phyloP scores from a whole-genome alignment of 2,888 invertebrate species.

The Bruchidius siliquastri region DNA sequence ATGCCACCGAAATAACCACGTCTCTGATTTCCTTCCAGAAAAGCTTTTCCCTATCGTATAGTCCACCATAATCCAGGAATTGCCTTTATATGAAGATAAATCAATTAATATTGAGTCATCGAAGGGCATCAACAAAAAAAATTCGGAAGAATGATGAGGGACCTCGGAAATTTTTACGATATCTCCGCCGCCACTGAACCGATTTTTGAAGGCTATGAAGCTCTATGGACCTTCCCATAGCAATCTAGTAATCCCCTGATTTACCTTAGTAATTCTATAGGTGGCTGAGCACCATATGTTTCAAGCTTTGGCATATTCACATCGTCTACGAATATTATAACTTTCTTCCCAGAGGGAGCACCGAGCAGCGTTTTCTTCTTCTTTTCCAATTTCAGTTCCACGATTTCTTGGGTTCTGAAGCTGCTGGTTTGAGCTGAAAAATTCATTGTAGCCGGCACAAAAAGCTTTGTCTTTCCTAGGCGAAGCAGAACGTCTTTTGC shows the following conservation, averaged over 20 bases:
- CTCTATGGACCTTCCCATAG: too few species aligned
- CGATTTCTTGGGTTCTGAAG: slow-evolving; percentile 75
- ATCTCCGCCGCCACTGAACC: too few species aligned
- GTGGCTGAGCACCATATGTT: slow-evolving; percentile 87
- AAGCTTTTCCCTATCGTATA: slow-evolving; percentile 83
- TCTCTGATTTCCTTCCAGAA: slow-evolving; percentile 87
- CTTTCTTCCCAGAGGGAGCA: slow-evolving; percentile 76
- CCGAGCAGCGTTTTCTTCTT: slow-evolving; percentile 74
- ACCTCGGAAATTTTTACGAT: too few species aligned
- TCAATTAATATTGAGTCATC: not conserved
- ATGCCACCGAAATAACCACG: slow-evolving; percentile 76
- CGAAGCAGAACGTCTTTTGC: slow-evolving; percentile 69
- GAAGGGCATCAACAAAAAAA: too few species aligned
- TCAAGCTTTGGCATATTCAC: slow-evolving; percentile 87
- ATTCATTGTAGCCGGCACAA: slow-evolving; percentile 74
- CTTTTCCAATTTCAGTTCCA: slow-evolving; percentile 81
- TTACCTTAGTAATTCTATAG: slow-evolving; percentile 80
- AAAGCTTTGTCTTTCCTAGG: slow-evolving; percentile 56
- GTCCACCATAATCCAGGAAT: slow-evolving; percentile 70
- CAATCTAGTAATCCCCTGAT: too few species aligned
- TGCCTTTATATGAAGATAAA: slow-evolving; percentile 51
- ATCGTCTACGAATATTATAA: slow-evolving; percentile 85
- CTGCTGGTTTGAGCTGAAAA: slow-evolving; percentile 92
- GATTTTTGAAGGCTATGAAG: too few species aligned
- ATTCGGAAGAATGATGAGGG: too few species aligned